Evolutionary conservation across 2,113 vertebrate genomes (phyloP).

Genomic region (Mus musculus): DNA sequence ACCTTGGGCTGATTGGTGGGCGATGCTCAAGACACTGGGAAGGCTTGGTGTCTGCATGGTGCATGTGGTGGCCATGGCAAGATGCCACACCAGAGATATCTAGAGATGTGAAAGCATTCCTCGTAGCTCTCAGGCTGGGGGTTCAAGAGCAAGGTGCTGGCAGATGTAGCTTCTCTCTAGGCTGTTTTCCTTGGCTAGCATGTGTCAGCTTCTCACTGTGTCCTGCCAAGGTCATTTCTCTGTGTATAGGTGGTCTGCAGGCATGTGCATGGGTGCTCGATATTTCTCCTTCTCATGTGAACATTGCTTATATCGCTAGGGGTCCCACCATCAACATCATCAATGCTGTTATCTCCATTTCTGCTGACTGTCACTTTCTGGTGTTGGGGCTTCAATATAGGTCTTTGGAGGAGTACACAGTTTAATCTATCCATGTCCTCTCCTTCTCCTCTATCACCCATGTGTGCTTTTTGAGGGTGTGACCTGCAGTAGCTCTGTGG

Average conservation of each 20-base stretch:
- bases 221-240: fast-evolving
- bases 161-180: not conserved
- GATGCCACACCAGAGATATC: not conserved
- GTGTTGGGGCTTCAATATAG: not conserved
- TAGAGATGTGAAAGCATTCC: not conserved
- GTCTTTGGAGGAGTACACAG: not conserved
- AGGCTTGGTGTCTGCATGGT: not conserved
- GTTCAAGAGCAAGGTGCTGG: not conserved
- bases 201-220: not conserved
- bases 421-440: too few relatives aligned
- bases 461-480: not conserved
- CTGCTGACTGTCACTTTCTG: not conserved
- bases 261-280: too few relatives aligned
- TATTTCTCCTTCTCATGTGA: not conserved
- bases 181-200: not conserved
- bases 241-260: too few relatives aligned
- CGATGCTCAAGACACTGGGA: fast-evolving
- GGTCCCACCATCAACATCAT: not conserved
- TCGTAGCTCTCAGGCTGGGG: not conserved
- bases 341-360: not conserved
- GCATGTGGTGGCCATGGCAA: not conserved
- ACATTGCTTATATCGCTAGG: fast-evolving
- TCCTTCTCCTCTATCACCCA: fast-evolving
- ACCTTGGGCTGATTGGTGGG: not conserved
- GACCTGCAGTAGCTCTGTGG: fast-evolving